These are phyloP conservation scores for Apteryx mantelli DNA, from an alignment of 2,113 vertebrate species.

Conservation along the genomic window DNA sequence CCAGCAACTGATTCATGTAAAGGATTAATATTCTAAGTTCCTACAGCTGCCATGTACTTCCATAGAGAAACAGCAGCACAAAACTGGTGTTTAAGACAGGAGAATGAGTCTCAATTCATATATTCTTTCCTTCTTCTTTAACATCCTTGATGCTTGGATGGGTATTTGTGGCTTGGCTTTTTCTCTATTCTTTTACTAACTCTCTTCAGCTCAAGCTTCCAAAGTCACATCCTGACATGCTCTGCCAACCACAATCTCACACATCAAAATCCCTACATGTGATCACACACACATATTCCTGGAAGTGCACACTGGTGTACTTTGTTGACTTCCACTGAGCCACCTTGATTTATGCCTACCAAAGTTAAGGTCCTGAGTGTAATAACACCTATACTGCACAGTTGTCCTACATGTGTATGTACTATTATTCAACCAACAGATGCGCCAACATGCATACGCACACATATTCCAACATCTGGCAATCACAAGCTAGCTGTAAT, in stretches of 20 bases:
- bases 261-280: not conserved
- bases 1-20: not conserved
- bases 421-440: conserved; percentile 22
- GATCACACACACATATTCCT: not conserved
- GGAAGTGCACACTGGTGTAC: not conserved
- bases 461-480: conserved; percentile 8
- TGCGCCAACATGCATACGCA: not conserved
- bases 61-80: not conserved
- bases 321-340: conserved; percentile 11
- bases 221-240: conserved; percentile 9
- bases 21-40: not conserved
- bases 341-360: not conserved
- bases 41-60: not conserved
- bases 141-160: not conserved
- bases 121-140: not conserved
- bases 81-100: not conserved
- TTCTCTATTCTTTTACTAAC: not conserved
- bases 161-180: conserved; percentile 37
- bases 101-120: not conserved
- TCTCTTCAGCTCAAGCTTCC: not conserved
- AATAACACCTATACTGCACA: conserved; percentile 3
- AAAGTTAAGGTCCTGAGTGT: not conserved
- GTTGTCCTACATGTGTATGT: not conserved
- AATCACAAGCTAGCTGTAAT: not conserved
- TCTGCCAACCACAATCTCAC: not conserved